Evolutionary conservation across 2,888 invertebrate genomes (phyloP).

Genomic region (Aspidapion aeneum): DNA sequence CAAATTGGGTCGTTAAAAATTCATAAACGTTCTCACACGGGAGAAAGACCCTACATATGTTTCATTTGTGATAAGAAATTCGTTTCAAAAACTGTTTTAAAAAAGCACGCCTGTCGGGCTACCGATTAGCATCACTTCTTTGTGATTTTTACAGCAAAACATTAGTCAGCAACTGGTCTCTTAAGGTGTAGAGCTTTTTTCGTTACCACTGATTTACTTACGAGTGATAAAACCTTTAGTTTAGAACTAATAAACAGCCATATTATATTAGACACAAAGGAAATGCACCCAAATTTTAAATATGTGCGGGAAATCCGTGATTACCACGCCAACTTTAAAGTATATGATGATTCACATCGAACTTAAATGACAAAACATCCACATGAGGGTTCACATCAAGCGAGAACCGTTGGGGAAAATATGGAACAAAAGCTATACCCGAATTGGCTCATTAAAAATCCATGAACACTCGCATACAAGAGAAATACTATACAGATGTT

Average conservation of each 20-base stretch:
- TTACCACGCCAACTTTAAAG: constrained; percentile 20
- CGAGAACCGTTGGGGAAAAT: constrained; percentile 20
- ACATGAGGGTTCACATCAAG: constrained; percentile 23
- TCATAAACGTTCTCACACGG: no score
- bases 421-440: constrained; percentile 52
- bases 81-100: constrained; percentile 34
- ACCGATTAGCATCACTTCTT: no score
- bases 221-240: constrained; percentile 5
- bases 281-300: constrained; percentile 44
- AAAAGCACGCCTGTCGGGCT: constrained; percentile 35
- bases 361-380: constrained; percentile 15
- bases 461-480: constrained; percentile 51
- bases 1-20: constrained; percentile 51
- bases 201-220: constrained; percentile 16
- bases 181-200: constrained; percentile 18
- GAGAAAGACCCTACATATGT: no score
- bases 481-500: constrained; percentile 33
- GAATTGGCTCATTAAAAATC: constrained; percentile 50
- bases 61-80: no score
- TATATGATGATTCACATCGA: constrained; percentile 29
- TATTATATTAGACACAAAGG: background rate
- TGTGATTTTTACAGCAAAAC: constrained; percentile 25
- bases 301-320: constrained; percentile 50
- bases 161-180: constrained; percentile 21
- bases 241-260: constrained; percentile 1